phyloP scores from a whole-genome alignment of 2,113 vertebrate genomes.

The Tichodroma muraria region DNA sequence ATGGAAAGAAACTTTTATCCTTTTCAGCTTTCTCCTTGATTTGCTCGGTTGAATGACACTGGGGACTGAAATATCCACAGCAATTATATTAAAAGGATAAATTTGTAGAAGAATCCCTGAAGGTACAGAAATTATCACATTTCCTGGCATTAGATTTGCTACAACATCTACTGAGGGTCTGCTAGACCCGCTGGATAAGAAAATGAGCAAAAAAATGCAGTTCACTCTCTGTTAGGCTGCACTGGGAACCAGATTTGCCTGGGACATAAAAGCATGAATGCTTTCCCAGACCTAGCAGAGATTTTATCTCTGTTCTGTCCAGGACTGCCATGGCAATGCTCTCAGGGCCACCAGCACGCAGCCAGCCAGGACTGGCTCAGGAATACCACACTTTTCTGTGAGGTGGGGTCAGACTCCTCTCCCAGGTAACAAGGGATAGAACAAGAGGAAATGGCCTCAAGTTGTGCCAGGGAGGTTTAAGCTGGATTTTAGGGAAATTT shows the following conservation, averaged over 20 bases:
- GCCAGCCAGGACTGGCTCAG: background rate
- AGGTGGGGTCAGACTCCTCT: background rate
- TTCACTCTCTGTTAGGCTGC: background rate
- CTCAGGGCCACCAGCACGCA: background rate
- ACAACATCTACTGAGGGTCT: background rate
- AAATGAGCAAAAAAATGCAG: accelerated
- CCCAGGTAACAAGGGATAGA: background rate
- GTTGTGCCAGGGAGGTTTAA: background rate
- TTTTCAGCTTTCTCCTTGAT: background rate
- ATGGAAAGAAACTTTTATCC: background rate
- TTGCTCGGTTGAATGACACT: background rate
- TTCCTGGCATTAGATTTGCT: background rate
- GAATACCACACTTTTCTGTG: background rate
- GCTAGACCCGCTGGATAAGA: background rate
- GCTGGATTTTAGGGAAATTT: background rate
- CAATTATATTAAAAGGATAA: background rate
- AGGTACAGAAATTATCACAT: background rate
- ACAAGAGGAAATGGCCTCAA: background rate
- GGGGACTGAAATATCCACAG: background rate
- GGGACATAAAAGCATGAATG: background rate
- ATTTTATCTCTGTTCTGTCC: background rate
- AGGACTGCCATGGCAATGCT: background rate
- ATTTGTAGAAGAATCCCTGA: background rate
- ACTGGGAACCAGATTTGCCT: background rate
- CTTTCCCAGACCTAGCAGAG: background rate